Evolutionary conservation across 30 jellyfish, hydroid and myxozoan species (phyloP).

Genomic region (Cassiopea xamachana): DNA sequence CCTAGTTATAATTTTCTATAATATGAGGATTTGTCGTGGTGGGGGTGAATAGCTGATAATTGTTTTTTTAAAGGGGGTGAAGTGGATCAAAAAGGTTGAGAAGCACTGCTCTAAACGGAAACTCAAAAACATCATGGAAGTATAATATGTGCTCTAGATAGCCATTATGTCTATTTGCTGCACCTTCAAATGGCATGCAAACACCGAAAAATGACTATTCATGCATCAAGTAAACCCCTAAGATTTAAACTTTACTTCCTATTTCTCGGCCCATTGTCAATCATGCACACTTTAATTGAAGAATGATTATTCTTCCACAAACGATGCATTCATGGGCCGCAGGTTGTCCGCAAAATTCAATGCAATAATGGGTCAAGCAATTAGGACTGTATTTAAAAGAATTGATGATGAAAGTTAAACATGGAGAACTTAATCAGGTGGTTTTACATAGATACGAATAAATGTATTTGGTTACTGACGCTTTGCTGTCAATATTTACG

Average conservation of each 20-base stretch:
- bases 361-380: conserved; percentile 37
- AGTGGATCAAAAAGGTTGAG: no score
- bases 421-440: conserved; percentile 62
- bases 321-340: conserved; percentile 30
- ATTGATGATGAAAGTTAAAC: conserved; percentile 51
- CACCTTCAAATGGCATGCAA: not conserved
- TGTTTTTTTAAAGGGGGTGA: no score
- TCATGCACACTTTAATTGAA: conserved; percentile 10
- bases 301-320: conserved; percentile 12
- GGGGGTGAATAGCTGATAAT: no score
- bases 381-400: conserved; percentile 29
- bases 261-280: conserved; percentile 13
- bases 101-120: no score
- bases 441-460: conserved; percentile 75
- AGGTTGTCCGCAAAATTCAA: conserved; percentile 32
- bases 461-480: conserved; percentile 53
- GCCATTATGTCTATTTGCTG: not conserved
- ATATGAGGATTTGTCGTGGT: no score
- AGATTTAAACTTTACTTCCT: not conserved
- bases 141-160: not conserved
- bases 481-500: conserved; percentile 70
- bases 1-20: no score
- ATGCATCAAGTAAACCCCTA: not conserved
- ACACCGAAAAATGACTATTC: not conserved
- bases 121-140: no score